phyloP scores from a whole-genome alignment of 2,888 invertebrate genomes.

The Phortica magna region DNA sequence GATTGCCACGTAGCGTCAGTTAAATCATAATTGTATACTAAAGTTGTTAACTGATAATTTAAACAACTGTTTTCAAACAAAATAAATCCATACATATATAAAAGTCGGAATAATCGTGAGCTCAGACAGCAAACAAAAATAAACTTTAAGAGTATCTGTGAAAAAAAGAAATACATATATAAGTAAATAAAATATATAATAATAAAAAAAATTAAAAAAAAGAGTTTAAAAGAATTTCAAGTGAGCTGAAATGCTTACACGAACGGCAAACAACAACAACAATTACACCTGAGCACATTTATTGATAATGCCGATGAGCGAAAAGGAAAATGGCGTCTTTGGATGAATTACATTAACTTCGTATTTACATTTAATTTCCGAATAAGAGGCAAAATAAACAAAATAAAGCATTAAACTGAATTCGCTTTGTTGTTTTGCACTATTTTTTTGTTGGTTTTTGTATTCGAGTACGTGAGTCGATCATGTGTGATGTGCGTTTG shows the following conservation, averaged over 20 bases:
- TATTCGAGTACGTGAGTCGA: conserved; percentile 17
- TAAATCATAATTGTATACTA: conserved; percentile 45
- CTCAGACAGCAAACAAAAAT: conserved; percentile 32
- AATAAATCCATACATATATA: conserved; percentile 17
- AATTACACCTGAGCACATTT: background rate
- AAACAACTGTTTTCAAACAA: conserved; percentile 59
- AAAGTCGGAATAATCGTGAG: background rate
- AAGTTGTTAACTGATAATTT: conserved; percentile 67
- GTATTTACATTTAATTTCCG: conserved; percentile 37
- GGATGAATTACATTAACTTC: conserved; percentile 17
- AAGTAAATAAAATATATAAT: conserved; percentile 4
- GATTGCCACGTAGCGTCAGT: background rate
- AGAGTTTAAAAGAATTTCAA: conserved; percentile 8
- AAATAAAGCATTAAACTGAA: background rate
- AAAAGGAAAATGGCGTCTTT: conserved; percentile 12
- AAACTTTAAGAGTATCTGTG: conserved; percentile 22
- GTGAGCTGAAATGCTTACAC: conserved; percentile 13
- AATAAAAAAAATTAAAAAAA: conserved; percentile 31
- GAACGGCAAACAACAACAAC: background rate
- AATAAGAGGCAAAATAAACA: conserved; percentile 35
- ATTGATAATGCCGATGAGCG: background rate
- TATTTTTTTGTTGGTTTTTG: conserved; percentile 2
- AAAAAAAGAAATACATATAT: conserved; percentile 17
- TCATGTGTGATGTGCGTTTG: conserved; percentile 33
- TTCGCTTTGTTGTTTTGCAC: conserved; percentile 1